phyloP scores from a whole-genome alignment of 2,888 invertebrate species.

The Limnephilus marmoratus region DNA sequence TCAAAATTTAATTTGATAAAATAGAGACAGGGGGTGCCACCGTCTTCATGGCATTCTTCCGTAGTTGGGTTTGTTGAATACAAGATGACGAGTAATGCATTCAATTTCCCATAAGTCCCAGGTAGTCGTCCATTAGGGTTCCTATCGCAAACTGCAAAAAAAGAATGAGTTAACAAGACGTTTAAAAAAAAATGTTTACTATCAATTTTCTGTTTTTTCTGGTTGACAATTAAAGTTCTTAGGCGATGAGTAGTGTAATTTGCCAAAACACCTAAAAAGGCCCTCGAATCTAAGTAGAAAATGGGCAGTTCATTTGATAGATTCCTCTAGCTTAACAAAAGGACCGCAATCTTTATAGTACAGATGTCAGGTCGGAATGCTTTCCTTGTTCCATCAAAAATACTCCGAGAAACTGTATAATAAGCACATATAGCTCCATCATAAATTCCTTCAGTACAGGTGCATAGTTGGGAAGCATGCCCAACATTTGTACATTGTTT shows the following conservation, averaged over 20 bases:
- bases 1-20: background rate
- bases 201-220: too few species aligned
- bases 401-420: too few species aligned
- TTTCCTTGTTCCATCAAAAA: too few species aligned
- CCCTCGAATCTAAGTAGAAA: background rate
- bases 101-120: conserved; percentile 82
- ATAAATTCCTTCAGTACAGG: too few species aligned
- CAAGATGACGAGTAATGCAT: background rate
- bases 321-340: too few species aligned
- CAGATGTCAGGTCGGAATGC: too few species aligned
- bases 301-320: background rate
- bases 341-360: too few species aligned
- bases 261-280: background rate
- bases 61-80: background rate
- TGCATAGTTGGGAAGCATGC: too few species aligned
- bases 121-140: conserved; percentile 98
- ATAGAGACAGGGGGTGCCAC: background rate
- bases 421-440: too few species aligned
- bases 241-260: too few species aligned
- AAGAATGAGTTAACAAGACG: conserved; percentile 68
- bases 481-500: too few species aligned
- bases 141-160: conserved; percentile 97
- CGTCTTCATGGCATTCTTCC: background rate
- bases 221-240: too few species aligned
- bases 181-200: background rate